Evolutionary conservation across 2,113 vertebrate genomes (phyloP).

Genomic region (Oplegnathus fasciatus): DNA sequence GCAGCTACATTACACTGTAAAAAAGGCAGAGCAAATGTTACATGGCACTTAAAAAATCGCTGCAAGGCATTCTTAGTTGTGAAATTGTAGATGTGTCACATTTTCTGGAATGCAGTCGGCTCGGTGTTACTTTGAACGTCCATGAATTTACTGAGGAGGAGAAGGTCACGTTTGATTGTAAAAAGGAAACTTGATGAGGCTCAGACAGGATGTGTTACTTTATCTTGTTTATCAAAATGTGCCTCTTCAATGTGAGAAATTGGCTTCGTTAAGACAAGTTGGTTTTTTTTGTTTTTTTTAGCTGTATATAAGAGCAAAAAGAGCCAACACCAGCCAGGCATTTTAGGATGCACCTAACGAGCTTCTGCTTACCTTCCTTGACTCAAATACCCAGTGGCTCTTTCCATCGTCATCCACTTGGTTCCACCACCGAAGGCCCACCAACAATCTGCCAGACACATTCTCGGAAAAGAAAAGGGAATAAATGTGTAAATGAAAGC

Average conservation of each 20-base stretch:
- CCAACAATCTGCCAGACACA: conserved; percentile 93
- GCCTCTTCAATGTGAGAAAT: neutral
- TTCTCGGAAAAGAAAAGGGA: conserved; percentile 83
- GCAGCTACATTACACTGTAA: conserved; percentile 31
- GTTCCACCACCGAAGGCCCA: conserved; percentile 98
- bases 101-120: neutral
- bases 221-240: neutral
- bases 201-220: neutral
- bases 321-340: neutral
- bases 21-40: neutral
- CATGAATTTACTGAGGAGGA: neutral
- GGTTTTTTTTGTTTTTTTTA: neutral
- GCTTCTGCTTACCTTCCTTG: conserved; percentile 87
- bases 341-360: neutral
- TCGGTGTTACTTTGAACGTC: neutral
- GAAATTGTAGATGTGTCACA: conserved; percentile 9
- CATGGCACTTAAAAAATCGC: neutral
- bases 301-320: neutral
- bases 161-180: neutral
- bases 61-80: neutral
- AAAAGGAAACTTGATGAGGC: neutral
- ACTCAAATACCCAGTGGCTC: conserved; percentile 95
- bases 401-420: conserved; percentile 94
- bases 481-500: neutral
- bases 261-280: neutral